Conservation (phyloP, 2,888 invertebrate species). For the Spodoptera picta region DNA sequence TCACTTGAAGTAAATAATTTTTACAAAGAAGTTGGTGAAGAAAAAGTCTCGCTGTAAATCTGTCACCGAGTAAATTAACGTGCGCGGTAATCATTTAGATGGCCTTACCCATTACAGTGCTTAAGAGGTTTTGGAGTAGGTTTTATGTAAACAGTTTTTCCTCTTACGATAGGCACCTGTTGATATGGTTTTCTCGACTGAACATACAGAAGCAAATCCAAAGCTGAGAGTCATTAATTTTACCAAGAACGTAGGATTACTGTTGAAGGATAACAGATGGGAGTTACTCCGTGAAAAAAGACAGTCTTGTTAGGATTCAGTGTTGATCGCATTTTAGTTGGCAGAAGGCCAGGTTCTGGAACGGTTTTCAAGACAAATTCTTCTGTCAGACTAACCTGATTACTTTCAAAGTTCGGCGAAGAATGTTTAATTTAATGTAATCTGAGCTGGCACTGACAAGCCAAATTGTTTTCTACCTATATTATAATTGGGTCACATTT, state of each 20-base stretch:
- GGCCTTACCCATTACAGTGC: slow-evolving; percentile 14
- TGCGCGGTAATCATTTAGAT: slow-evolving; percentile 11
- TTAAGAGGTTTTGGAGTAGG: background rate
- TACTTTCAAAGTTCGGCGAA: background rate
- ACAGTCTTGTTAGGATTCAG: background rate
- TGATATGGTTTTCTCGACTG: slow-evolving; percentile 11
- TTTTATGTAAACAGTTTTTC: slow-evolving; percentile 3
- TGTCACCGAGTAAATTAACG: slow-evolving; percentile 20
- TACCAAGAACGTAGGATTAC: too few species aligned
- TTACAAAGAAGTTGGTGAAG: slow-evolving; percentile 11
- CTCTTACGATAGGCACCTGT: slow-evolving; percentile 9
- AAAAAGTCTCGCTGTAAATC: slow-evolving; percentile 18
- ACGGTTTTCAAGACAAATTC: background rate
- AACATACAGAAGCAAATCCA: too few species aligned
- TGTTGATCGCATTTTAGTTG: too few species aligned
- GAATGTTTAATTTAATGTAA: too few species aligned
- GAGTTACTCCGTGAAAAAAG: background rate
- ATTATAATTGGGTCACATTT: too few species aligned
- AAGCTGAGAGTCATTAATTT: too few species aligned
- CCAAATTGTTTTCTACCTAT: background rate
- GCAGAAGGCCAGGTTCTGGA: too few species aligned
- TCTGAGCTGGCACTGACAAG: too few species aligned
- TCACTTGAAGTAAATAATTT: slow-evolving; percentile 21
- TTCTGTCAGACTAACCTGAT: background rate
- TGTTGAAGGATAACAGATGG: too few species aligned